These are phyloP conservation scores for Nesogale talazaci DNA, from an alignment of 2,113 vertebrate species.

Conservation along the genomic window DNA sequence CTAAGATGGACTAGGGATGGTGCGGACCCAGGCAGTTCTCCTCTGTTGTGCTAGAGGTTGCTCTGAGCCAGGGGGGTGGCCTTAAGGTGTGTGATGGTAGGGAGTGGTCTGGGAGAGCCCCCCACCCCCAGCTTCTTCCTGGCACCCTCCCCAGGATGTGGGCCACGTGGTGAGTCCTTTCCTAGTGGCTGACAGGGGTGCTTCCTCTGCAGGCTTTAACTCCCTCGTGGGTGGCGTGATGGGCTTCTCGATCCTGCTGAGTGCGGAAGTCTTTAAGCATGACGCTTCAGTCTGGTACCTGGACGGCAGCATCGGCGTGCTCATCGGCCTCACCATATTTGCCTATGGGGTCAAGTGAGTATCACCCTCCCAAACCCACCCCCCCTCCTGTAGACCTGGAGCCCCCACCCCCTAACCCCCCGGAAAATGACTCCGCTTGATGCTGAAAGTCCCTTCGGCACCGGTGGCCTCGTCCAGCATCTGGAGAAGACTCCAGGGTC, in stretches of 20 bases:
- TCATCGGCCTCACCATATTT: slow-evolving; percentile 97
- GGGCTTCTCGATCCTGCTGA: slow-evolving; percentile 98
- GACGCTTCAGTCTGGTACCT: slow-evolving; percentile 94
- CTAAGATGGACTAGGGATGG: neutral
- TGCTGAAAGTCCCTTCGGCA: rapidly evolving
- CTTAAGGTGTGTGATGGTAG: no score
- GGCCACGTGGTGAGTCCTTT: no score
- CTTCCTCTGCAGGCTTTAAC: slow-evolving; percentile 92
- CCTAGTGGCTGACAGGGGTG: no score
- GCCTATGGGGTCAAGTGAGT: slow-evolving; percentile 97
- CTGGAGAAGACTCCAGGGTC: neutral
- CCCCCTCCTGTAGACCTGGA: no score
- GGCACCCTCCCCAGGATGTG: no score
- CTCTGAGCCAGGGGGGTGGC: neutral
- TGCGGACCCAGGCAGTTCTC: neutral
- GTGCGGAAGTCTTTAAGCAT: slow-evolving; percentile 96
- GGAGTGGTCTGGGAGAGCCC: no score
- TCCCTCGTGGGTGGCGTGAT: slow-evolving; percentile 96
- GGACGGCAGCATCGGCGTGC: slow-evolving; percentile 94
- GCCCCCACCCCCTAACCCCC: neutral
- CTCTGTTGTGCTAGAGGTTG: neutral
- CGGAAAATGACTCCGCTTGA: neutral
- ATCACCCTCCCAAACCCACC: no score
- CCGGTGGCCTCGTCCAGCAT: neutral
- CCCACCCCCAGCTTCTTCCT: neutral